phyloP scores from a whole-genome alignment of 2,797 vertebrate species.

The Phrynocephalus vlangalii region DNA sequence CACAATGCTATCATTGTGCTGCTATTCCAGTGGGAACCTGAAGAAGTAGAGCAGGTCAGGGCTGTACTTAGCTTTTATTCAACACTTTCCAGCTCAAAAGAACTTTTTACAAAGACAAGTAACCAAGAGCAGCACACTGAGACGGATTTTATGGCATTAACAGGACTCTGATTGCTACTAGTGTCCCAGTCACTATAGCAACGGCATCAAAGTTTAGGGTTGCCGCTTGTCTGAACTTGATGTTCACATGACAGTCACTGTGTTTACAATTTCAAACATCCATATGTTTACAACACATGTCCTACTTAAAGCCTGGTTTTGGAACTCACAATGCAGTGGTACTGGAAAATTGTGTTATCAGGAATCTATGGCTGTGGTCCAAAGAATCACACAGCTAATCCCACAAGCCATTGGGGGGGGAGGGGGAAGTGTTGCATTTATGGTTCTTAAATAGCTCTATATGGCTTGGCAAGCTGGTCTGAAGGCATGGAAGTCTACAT shows the following conservation, averaged over 20 bases:
- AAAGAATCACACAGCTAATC: neutral
- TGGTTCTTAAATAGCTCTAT: neutral
- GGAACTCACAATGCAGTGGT: neutral
- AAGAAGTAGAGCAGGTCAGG: neutral
- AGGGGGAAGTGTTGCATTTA: neutral
- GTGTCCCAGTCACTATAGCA: neutral
- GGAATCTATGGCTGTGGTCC: neutral
- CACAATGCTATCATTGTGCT: neutral
- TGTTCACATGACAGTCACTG: neutral
- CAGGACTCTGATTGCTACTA: neutral
- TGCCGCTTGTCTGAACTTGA: constrained; percentile 1
- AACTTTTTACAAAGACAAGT: neutral
- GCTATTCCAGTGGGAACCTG: neutral
- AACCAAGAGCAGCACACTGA: neutral
- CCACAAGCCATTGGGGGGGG: no score
- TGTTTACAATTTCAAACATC: neutral
- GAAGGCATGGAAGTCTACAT: neutral
- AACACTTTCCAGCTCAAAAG: constrained; percentile 4
- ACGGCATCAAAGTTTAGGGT: neutral
- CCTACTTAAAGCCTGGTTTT: neutral
- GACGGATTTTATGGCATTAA: neutral
- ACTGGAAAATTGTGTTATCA: neutral
- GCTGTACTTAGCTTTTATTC: neutral
- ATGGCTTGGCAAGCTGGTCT: neutral
- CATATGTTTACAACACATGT: neutral